These are phyloP conservation scores for Poeciliopsis prolifica DNA, from an alignment of 2,113 vertebrate genomes.

Conservation along the genomic window DNA sequence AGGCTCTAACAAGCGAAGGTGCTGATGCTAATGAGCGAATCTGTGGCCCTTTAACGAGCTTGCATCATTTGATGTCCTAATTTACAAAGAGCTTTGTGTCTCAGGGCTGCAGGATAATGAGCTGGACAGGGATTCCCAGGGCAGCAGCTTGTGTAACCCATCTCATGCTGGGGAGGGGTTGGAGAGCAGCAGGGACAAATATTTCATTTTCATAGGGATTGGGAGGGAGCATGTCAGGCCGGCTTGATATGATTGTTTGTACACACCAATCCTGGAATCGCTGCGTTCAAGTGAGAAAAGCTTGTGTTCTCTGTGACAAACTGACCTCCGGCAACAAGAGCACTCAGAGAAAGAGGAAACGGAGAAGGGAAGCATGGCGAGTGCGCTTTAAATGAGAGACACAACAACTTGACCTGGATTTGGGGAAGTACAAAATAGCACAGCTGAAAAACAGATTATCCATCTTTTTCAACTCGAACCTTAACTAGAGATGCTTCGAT, in stretches of 20 bases:
- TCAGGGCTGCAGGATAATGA: constrained; percentile 73
- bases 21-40: constrained; percentile 73
- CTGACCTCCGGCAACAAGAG: constrained; percentile 68
- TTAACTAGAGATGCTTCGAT: neutral
- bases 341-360: constrained; percentile 60
- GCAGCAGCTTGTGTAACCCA: constrained; percentile 73
- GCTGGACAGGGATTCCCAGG: constrained; percentile 71
- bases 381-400: constrained; percentile 5
- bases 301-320: constrained; percentile 76
- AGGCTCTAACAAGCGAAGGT: constrained; percentile 70
- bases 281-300: constrained; percentile 75
- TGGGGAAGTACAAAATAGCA: neutral
- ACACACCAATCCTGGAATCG: constrained; percentile 74
- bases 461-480: constrained; percentile 5
- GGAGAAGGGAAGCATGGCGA: constrained; percentile 55
- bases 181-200: constrained; percentile 42
- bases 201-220: constrained; percentile 22
- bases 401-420: constrained; percentile 5
- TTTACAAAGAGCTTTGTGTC: constrained; percentile 67
- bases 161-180: constrained; percentile 51
- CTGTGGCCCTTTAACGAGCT: constrained; percentile 69
- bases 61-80: constrained; percentile 66
- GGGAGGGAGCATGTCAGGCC: constrained; percentile 62
- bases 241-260: constrained; percentile 72
- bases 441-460: neutral